A percentile compares a stretch with the other conserved stretches of the same genome.
Conservation (phyloP, 2,797 vertebrate genomes). For the Urophycis tenuis region DNA sequence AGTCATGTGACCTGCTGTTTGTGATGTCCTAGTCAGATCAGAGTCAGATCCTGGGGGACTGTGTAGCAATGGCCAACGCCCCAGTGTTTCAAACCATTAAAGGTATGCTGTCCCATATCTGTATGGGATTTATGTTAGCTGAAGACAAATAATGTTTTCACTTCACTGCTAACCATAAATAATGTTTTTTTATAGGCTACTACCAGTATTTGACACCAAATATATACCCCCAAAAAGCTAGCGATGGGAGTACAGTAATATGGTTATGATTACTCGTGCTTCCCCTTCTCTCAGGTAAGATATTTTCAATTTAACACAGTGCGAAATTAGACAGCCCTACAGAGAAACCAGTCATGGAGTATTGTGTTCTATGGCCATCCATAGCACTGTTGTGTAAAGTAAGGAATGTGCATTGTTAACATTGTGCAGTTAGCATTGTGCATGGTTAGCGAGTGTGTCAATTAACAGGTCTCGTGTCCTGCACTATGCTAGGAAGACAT, state of each 20-base stretch:
- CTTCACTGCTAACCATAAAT: background rate
- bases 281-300: slow-evolving; percentile 76
- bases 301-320: slow-evolving; percentile 1
- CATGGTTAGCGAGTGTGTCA: background rate
- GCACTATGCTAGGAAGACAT: slow-evolving; percentile 64
- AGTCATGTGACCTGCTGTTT: slow-evolving; percentile 89
- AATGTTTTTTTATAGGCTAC: slow-evolving; percentile 72
- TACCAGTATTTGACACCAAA: slow-evolving; percentile 77
- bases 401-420: background rate
- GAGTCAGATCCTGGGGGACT: slow-evolving; percentile 85
- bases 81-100: slow-evolving; percentile 78
- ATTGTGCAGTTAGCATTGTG: slow-evolving; percentile 3
- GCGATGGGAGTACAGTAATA: slow-evolving; percentile 98
- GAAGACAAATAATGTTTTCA: background rate
- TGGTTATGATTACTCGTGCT: slow-evolving; percentile 89
- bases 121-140: background rate
- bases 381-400: background rate
- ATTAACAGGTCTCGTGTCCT: background rate
- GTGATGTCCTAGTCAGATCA: slow-evolving; percentile 97
- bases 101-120: slow-evolving; percentile 66
- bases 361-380: background rate
- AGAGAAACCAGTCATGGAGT: background rate
- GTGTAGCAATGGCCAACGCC: slow-evolving; percentile 87
- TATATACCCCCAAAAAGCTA: slow-evolving; percentile 81
- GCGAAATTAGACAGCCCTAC: background rate